phyloP scores from a whole-genome alignment of 2,888 invertebrate species.

The Buathra laborator region DNA sequence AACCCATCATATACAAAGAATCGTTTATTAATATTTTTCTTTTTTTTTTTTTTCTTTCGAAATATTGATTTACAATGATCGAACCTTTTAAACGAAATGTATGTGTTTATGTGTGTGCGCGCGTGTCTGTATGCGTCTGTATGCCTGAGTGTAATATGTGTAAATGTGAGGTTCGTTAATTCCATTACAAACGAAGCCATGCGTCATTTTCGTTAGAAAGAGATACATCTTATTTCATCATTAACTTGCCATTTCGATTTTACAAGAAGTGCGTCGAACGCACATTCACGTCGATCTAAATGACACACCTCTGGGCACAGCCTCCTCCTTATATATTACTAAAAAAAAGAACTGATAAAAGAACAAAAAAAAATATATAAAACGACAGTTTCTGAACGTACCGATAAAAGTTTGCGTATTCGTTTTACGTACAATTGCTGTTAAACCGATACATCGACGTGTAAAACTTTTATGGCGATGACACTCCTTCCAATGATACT shows the following conservation, averaged over 20 bases:
- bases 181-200: slow-evolving; percentile 26
- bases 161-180: slow-evolving; percentile 33
- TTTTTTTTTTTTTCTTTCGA: slow-evolving; percentile 60
- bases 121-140: slow-evolving; percentile 20
- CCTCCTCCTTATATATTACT: slow-evolving; percentile 67
- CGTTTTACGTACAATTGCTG: background rate
- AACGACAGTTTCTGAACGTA: slow-evolving; percentile 24
- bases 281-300: slow-evolving; percentile 47
- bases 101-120: slow-evolving; percentile 29
- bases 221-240: slow-evolving; percentile 38
- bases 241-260: slow-evolving; percentile 37
- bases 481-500: slow-evolving; percentile 18
- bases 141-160: slow-evolving; percentile 16
- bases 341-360: slow-evolving; percentile 63
- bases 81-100: slow-evolving; percentile 67
- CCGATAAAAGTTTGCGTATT: slow-evolving; percentile 3
- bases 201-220: slow-evolving; percentile 38
- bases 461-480: slow-evolving; percentile 4
- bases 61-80: slow-evolving; percentile 79
- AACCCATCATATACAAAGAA: slow-evolving; percentile 72
- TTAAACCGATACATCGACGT: background rate
- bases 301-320: slow-evolving; percentile 71
- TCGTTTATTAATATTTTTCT: slow-evolving; percentile 74
- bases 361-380: slow-evolving; percentile 43
- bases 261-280: slow-evolving; percentile 34